Evolutionary conservation across 2,113 vertebrate species (phyloP), one percentile per base, ranked within the genome.

Genomic region (Delphinapterus leucas): DNA sequence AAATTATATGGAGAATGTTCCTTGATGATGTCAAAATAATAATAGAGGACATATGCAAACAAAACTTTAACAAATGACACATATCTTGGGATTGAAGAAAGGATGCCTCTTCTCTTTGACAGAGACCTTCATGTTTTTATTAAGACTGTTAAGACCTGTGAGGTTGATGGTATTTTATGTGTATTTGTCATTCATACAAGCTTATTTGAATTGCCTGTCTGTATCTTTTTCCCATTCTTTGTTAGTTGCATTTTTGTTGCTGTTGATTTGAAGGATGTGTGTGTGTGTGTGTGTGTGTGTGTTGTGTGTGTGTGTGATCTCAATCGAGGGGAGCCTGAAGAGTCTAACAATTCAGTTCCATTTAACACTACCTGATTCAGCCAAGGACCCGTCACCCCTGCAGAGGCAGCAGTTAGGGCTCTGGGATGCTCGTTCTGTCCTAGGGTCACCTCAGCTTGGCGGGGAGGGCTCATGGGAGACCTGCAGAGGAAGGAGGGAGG

Each of bases 31-130:
- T 26, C 85, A 68, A 61, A 70, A 49, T 61, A 38, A 15, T 25
- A 25, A 36, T 0, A 33, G 41, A 41, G 5, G 18, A 36, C 10
- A 2, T 17, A 5, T 2, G 20, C 31, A 36, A 33, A 58, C 31
- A 11, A 49, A 92, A 21, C 15, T 13, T 2, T 13, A 6, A 15
- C 23, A 18, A 13, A 5, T 17, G 4, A 44, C 36, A 1, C 8
- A 10, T 31, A 74, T 3, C 3, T 79, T 10, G 33, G 4, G 23
- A 1, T 0, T 1, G 11, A 15, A 53, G 17, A 8, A 41, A 15
- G 18, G 2, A 0, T 2, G 0, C 23, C 38, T 9, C 25, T 21
- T n/a, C 38, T 9, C 1, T 11, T 15, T 25, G 23, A 8, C 89
- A 67, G 68, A 28, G 55, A 18, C 5, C 23, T 28, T 31, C 5